Evolutionary conservation across 1,140 invertebrate genomes (phyloP).

Genomic region (Agrilus planipennis): DNA sequence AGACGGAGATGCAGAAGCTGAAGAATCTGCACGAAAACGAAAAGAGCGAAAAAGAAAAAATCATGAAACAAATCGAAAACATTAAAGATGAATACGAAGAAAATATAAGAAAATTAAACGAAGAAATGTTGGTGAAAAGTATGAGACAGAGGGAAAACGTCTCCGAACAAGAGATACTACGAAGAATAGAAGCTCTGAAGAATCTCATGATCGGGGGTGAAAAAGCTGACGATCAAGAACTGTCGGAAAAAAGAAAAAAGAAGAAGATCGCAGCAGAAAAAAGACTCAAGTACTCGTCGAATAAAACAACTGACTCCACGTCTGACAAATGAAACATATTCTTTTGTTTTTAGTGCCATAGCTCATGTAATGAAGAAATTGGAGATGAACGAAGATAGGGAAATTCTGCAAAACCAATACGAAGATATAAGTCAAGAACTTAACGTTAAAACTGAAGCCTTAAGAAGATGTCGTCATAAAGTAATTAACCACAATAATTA

Average conservation of each 20-base stretch:
- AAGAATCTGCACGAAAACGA: conserved; percentile 36
- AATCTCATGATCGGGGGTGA: conserved; percentile 71
- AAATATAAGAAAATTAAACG: conserved; percentile 27
- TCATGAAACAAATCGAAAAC: conserved; percentile 35
- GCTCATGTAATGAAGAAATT: conserved; percentile 54
- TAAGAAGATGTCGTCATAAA: conserved; percentile 57
- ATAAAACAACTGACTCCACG: conserved; percentile 4
- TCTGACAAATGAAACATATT: conserved; percentile 1
- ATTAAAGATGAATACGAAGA: conserved; percentile 36
- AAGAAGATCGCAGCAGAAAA: conserved; percentile 59
- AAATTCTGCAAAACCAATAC: conserved; percentile 51
- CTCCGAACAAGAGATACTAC: conserved; percentile 32
- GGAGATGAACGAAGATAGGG: conserved; percentile 51
- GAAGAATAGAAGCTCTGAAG: conserved; percentile 48
- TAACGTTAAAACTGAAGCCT: conserved; percentile 53
- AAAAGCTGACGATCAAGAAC: conserved; percentile 54
- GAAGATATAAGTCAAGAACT: conserved; percentile 68
- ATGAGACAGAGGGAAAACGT: conserved; percentile 21
- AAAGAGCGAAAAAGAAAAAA: conserved; percentile 35
- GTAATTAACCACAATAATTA: conserved; percentile 31
- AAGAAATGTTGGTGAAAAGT: conserved; percentile 22
- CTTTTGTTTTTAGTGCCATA: conserved; percentile 38
- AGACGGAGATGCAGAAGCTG: conserved; percentile 36
- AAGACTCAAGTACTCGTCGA: conserved; percentile 36
- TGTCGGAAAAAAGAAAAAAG: conserved; percentile 54